Conservation (phyloP, 2,888 invertebrate species). For the Drosophila putrida region DNA sequence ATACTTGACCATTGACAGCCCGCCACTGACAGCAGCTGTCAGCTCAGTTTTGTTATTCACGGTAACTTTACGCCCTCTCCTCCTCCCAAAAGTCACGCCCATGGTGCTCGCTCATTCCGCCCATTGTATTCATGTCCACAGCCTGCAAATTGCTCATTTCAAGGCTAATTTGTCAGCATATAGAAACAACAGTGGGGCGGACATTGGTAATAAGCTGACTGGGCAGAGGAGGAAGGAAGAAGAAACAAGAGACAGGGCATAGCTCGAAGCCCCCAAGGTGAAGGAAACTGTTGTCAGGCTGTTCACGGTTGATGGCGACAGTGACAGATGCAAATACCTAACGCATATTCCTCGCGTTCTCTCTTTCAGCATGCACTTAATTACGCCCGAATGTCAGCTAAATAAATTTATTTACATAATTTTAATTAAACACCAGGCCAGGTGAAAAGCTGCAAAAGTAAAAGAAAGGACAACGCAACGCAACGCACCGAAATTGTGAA, state of each 20-base stretch:
- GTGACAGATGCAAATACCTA: conserved; percentile 66
- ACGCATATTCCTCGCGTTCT: conserved; percentile 31
- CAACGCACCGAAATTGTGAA: conserved; percentile 31
- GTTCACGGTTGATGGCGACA: conserved; percentile 9
- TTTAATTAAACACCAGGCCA: conserved; percentile 76
- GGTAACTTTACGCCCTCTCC: conserved; percentile 39
- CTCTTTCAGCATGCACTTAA: conserved; percentile 62
- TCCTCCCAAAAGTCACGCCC: conserved; percentile 20
- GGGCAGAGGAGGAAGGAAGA: neutral
- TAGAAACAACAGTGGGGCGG: conserved; percentile 33
- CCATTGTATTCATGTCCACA: conserved; percentile 43
- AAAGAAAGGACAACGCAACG: conserved; percentile 3
- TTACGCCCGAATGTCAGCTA: conserved; percentile 69
- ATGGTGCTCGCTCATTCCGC: neutral
- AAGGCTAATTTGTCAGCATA: conserved; percentile 82
- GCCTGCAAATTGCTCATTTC: conserved; percentile 81
- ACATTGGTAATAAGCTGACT: conserved; percentile 40
- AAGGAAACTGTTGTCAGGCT: conserved; percentile 31
- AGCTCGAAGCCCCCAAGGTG: conserved; percentile 35
- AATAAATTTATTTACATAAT: conserved; percentile 82
- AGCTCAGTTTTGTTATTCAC: conserved; percentile 71
- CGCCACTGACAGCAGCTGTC: conserved; percentile 78
- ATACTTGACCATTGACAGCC: conserved; percentile 69
- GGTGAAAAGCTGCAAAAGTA: conserved; percentile 1
- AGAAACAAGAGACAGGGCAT: neutral